Conservation (phyloP, 2,797 vertebrate species). For the Podarcis lilfordi region DNA sequence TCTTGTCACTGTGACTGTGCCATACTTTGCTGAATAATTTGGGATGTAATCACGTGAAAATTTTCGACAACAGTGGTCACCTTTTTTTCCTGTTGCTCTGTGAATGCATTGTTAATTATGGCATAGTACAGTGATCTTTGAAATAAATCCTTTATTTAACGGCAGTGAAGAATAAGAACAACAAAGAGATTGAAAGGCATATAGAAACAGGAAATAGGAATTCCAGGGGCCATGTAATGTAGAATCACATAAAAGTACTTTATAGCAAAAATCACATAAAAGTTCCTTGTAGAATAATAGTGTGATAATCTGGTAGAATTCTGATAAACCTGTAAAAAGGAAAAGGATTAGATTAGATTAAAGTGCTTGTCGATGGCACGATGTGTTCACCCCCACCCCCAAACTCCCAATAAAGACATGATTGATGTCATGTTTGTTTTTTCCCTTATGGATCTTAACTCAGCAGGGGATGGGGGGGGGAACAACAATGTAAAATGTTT, state of each 20-base stretch:
- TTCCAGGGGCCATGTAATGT: neutral
- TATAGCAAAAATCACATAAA: neutral
- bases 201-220: neutral
- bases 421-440: neutral
- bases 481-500: constrained; percentile 33
- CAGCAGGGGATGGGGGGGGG: neutral
- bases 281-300: neutral
- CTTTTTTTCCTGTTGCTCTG: neutral
- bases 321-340: neutral
- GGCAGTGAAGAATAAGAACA: neutral
- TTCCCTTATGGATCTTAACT: neutral
- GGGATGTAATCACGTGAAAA: neutral
- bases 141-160: neutral
- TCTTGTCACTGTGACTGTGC: neutral
- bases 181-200: neutral
- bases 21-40: neutral
- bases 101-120: neutral
- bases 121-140: neutral
- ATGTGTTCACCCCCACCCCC: neutral
- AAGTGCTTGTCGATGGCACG: constrained; percentile 3
- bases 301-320: constrained; percentile 10
- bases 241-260: neutral
- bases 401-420: neutral
- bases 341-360: constrained; percentile 19
- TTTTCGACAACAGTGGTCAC: neutral